Conservation (phyloP, 2,888 invertebrate species). For the Perizoma flavofasciatum region DNA sequence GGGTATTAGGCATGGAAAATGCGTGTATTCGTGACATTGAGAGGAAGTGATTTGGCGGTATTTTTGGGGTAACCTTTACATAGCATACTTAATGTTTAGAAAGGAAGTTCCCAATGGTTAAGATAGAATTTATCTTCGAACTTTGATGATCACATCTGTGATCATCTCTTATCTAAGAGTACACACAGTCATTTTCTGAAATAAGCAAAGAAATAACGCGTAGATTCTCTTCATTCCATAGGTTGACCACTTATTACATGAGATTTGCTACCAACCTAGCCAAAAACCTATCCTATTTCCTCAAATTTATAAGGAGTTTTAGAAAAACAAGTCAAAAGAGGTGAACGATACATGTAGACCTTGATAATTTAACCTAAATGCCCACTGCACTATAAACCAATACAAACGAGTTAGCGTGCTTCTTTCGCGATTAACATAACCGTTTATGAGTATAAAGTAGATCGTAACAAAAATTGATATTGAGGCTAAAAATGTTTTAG, state of each 20-base stretch:
- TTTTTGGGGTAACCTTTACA: constrained; percentile 19
- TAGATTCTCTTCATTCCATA: too few species aligned
- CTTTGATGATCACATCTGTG: too few species aligned
- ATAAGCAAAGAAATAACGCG: too few species aligned
- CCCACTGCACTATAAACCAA: constrained; percentile 46
- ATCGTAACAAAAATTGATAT: constrained; percentile 41
- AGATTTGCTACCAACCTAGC: too few species aligned
- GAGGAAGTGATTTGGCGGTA: constrained; percentile 16
- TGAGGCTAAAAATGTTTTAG: constrained; percentile 16
- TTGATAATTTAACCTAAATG: constrained; percentile 55
- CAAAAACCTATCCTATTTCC: not conserved
- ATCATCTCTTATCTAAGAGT: too few species aligned
- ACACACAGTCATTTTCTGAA: too few species aligned
- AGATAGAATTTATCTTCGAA: too few species aligned
- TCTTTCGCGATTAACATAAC: constrained; percentile 39
- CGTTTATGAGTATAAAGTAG: constrained; percentile 32
- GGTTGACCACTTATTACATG: too few species aligned
- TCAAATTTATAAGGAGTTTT: not conserved
- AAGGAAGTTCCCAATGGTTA: not conserved
- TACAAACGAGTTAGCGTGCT: constrained; percentile 47
- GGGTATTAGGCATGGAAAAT: constrained; percentile 16
- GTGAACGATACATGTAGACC: constrained; percentile 34
- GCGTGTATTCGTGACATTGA: constrained; percentile 12
- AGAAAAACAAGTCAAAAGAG: not conserved
- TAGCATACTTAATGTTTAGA: not conserved